Conservation (phyloP, 2,888 invertebrate species). For the Eupithecia subfuscata region DNA sequence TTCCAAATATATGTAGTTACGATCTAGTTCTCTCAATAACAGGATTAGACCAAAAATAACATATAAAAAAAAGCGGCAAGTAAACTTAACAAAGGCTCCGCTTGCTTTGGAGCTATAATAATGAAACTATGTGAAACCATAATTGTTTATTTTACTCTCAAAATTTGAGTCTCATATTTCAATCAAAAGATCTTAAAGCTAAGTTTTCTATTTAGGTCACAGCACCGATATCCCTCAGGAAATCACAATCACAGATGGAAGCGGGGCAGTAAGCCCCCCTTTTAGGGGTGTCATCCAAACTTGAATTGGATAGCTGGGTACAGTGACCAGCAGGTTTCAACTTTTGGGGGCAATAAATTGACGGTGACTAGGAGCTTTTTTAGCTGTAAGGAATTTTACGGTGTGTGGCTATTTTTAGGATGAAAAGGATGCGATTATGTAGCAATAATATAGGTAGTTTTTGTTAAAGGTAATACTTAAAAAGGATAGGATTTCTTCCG, state of each 20-base stretch:
- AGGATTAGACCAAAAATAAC: too few species aligned
- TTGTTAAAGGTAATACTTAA: too few species aligned
- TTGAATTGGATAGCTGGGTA: constrained; percentile 1
- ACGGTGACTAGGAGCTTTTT: constrained; percentile 8
- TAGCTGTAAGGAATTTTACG: constrained; percentile 7
- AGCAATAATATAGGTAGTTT: background rate
- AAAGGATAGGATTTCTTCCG: too few species aligned
- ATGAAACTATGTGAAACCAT: too few species aligned
- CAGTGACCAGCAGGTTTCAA: constrained; percentile 3
- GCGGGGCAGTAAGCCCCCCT: background rate
- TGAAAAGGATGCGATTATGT: background rate
- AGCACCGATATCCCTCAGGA: constrained; percentile 2
- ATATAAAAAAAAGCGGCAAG: too few species aligned
- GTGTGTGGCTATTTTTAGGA: constrained; percentile 9
- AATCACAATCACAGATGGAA: constrained; percentile 6
- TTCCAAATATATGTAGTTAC: too few species aligned
- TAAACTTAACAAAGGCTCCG: too few species aligned
- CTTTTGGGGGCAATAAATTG: constrained; percentile 14
- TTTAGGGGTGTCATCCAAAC: background rate
- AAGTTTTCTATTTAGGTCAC: constrained; percentile 1
- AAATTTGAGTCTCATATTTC: background rate
- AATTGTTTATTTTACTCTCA: background rate
- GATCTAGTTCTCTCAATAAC: too few species aligned
- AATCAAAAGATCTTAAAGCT: background rate
- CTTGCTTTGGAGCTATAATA: too few species aligned